Percentiles rank a stretch among this genome's conserved stretches.
phyloP scores from a whole-genome alignment of 2,888 invertebrate species.

The Melinopterus prodromus region DNA sequence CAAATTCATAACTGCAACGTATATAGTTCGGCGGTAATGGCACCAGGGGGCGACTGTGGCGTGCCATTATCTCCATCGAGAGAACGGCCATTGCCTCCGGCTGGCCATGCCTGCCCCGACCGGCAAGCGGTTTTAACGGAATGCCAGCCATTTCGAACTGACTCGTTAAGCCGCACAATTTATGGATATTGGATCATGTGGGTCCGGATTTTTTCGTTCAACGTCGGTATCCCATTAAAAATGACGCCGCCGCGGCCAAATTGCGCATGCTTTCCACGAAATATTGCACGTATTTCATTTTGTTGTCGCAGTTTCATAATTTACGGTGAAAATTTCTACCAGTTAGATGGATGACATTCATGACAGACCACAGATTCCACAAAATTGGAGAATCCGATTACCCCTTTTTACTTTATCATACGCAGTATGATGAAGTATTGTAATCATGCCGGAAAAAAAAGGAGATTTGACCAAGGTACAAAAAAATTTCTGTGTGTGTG shows the following conservation, averaged over 20 bases:
- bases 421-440: too few relatives aligned
- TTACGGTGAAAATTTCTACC: not conserved
- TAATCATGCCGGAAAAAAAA: too few relatives aligned
- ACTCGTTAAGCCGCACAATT: conserved; percentile 24
- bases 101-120: not conserved
- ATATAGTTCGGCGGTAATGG: not conserved
- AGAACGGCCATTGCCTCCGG: not conserved
- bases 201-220: conserved; percentile 27
- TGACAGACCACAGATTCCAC: too few relatives aligned
- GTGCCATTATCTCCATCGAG: not conserved
- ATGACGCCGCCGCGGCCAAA: not conserved
- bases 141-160: not conserved
- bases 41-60: not conserved
- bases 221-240: conserved; percentile 22
- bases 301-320: not conserved
- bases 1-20: not conserved
- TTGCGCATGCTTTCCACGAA: not conserved
- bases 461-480: too few relatives aligned
- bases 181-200: conserved; percentile 38
- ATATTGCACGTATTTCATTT: not conserved
- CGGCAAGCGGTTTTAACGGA: not conserved
- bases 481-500: too few relatives aligned
- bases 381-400: too few relatives aligned
- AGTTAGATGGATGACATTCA: not conserved
- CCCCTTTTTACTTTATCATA: too few relatives aligned